These are phyloP conservation scores for Columba livia DNA, from an alignment of 2,113 vertebrate species.

Conservation along the genomic window DNA sequence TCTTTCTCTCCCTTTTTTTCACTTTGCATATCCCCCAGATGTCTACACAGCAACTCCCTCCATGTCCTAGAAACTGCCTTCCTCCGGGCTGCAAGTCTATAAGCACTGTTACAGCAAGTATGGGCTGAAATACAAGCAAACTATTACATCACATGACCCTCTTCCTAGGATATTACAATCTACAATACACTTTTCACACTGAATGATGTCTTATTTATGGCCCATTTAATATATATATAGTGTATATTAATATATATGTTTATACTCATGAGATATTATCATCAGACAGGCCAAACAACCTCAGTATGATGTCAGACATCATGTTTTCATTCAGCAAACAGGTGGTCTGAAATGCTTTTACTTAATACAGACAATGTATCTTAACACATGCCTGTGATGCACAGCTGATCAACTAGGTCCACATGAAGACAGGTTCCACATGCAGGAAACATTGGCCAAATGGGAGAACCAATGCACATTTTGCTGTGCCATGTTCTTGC, in stretches of 20 bases:
- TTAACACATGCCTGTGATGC: accelerated
- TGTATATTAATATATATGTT: too few relatives aligned
- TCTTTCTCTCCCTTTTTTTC: neutral
- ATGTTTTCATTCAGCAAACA: neutral
- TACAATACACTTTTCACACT: neutral
- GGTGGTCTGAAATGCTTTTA: neutral
- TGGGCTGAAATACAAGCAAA: neutral
- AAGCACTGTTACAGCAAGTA: neutral
- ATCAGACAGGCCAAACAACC: neutral
- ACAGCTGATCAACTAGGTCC: neutral
- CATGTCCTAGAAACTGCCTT: neutral
- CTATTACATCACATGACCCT: neutral
- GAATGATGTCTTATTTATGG: neutral
- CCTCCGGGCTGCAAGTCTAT: neutral
- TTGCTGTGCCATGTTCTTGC: neutral
- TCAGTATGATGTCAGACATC: neutral
- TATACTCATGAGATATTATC: neutral
- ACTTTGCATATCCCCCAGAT: neutral
- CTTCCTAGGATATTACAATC: neutral
- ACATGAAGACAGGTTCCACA: neutral
- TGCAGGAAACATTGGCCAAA: neutral
- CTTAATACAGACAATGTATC: neutral
- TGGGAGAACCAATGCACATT: neutral
- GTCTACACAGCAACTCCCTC: neutral
- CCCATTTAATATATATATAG: too few relatives aligned